These are phyloP conservation scores for Papilio elwesi DNA, from an alignment of 2,888 invertebrate species.

Conservation along the genomic window DNA sequence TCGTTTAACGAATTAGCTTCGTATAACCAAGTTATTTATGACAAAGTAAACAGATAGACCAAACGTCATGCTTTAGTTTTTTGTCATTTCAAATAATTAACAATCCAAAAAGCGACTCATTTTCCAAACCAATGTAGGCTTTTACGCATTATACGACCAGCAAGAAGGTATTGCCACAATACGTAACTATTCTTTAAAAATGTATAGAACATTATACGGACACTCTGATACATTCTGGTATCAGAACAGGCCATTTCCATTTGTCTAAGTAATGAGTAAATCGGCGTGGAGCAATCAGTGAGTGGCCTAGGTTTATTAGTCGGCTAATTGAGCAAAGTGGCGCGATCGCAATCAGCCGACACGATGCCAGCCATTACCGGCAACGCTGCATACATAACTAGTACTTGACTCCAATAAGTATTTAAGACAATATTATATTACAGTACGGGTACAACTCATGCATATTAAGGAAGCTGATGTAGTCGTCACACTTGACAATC, in stretches of 20 bases:
- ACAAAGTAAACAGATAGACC: no score
- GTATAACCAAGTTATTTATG: no score
- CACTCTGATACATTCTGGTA: not conserved
- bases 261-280: slow-evolving; percentile 32
- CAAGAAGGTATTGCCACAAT: no score
- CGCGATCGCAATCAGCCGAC: slow-evolving; percentile 23
- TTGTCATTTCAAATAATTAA: no score
- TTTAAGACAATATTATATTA: not conserved
- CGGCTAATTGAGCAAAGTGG: slow-evolving; percentile 33
- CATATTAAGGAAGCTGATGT: not conserved
- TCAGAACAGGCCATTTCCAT: slow-evolving; percentile 21
- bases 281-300: slow-evolving; percentile 28
- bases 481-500: not conserved
- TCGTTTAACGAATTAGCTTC: no score
- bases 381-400: slow-evolving; percentile 11
- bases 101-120: no score
- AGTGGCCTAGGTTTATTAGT: slow-evolving; percentile 30
- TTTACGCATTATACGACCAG: no score
- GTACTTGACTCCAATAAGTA: slow-evolving; percentile 1
- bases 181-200: not conserved
- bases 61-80: no score
- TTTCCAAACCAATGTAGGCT: no score
- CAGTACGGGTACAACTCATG: not conserved
- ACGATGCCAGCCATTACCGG: slow-evolving; percentile 22
- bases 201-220: not conserved